Conservation (phyloP, 2,797 vertebrate species). For the Semaprochilodus insignis region DNA sequence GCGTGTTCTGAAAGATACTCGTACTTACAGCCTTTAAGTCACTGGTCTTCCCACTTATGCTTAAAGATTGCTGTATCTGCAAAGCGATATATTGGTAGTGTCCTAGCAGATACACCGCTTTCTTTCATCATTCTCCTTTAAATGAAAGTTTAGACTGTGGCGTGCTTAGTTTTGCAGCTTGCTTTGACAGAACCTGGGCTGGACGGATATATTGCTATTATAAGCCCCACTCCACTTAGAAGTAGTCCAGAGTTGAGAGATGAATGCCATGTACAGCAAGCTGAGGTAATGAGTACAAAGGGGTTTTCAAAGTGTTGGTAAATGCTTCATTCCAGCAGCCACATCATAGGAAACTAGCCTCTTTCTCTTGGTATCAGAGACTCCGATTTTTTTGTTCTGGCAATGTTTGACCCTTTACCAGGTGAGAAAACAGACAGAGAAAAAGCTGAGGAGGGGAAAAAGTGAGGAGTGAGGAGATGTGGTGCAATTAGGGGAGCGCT, state of each 20-base stretch:
- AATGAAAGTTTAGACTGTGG: neutral
- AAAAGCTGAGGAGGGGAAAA: constrained; percentile 4
- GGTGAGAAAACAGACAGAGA: constrained; percentile 7
- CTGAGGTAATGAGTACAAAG: neutral
- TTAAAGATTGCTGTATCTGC: too few species aligned
- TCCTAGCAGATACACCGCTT: neutral
- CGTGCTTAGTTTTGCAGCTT: neutral
- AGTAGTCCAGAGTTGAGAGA: neutral
- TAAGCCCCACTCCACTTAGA: neutral
- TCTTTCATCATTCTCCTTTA: neutral
- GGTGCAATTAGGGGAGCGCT: constrained; percentile 28
- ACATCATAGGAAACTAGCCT: neutral
- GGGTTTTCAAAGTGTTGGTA: neutral
- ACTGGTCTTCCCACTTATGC: too few species aligned
- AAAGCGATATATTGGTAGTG: too few species aligned
- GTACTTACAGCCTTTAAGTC: too few species aligned
- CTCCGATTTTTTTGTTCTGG: neutral
- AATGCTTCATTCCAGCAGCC: neutral
- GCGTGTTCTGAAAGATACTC: too few species aligned
- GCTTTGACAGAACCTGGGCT: neutral
- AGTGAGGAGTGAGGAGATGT: constrained; percentile 32
- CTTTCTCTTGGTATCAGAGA: neutral
- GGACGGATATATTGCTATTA: neutral
- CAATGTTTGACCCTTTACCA: constrained; percentile 14
- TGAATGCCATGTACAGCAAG: neutral